Evolutionary conservation across 2,888 invertebrate genomes (phyloP), one percentile per base, ranked within the genome.

Genomic region (Alentia gelatinosa): DNA sequence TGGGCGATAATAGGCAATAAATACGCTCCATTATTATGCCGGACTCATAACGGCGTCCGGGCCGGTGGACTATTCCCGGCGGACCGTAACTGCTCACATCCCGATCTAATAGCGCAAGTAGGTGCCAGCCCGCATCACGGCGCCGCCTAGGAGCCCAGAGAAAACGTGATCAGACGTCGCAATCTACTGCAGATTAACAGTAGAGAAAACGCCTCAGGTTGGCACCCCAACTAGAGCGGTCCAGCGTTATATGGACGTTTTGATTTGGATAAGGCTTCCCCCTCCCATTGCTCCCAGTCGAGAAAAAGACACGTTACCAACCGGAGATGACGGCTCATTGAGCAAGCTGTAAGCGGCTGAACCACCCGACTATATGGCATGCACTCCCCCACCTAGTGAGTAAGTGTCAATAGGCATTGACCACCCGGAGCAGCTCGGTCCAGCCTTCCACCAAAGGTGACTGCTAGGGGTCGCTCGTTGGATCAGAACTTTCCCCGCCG

Each of bases 371-470:
- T 42, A 7, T 42, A 7, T 12, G 15, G n/a, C n/a, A n/a, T n/a
- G n/a, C 5, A 19, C 56, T 56, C 56, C 56, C 56, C 56, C 56
- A 56, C n/a, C 23, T n/a, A 56, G n/a, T 56, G 56, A 56, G 56
- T n/a, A 56, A n/a, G 56, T 68, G 68, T 68, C 68, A 68, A 68
- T 30, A 68, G 26, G 68, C 68, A 68, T 68, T 68, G 68, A 68
- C 68, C 68, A 30, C 26, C 30, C n/a, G n/a, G 30, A 68, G 68
- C 33, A 68, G 68, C 30, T 68, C 68, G 30, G 33, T 12, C 12
- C 26, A 1, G 68, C 26, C 47, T 47, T 7, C 68, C 56, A 12
- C 3, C 56, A 68, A 30, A 30, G 68, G 33, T 3, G 30, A 12
- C 30, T 30, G 26, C 68, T 68, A 3, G 68, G 68, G 68, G 68